Conservation (phyloP, 2,888 invertebrate species). For the Phortica okadai region DNA sequence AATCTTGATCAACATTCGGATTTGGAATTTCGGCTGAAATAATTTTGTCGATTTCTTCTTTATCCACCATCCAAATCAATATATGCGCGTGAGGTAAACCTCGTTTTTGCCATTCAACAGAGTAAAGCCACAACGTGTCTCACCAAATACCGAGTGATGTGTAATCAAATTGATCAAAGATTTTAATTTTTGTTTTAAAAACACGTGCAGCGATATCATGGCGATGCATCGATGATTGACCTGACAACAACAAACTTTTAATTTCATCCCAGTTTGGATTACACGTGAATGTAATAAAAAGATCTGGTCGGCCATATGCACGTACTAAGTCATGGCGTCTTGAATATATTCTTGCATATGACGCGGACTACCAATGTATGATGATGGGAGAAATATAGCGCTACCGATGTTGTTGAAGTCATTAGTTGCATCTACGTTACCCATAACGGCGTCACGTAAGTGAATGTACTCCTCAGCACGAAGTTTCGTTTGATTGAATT, state of each 20-base stretch:
- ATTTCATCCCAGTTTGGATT: slow-evolving; percentile 18
- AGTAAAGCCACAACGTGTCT: slow-evolving; percentile 28
- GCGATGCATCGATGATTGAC: slow-evolving; percentile 6
- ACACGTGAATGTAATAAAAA: slow-evolving; percentile 16
- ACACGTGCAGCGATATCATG: not conserved
- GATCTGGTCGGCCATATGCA: slow-evolving; percentile 16
- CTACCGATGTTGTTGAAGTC: too few relatives aligned
- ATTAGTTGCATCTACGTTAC: too few relatives aligned
- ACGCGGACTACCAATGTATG: not conserved
- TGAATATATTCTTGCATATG: not conserved
- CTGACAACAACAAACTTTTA: slow-evolving; percentile 6
- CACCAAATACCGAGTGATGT: slow-evolving; percentile 29
- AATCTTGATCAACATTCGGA: slow-evolving; percentile 27
- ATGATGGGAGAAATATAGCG: not conserved
- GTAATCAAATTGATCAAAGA: slow-evolving; percentile 26
- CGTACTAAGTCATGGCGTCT: not conserved
- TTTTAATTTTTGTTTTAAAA: slow-evolving; percentile 18
- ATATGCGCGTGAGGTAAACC: slow-evolving; percentile 31
- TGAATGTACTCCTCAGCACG: too few relatives aligned
- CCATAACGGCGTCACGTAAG: too few relatives aligned
- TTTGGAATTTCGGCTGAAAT: slow-evolving; percentile 37
- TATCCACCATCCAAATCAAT: slow-evolving; percentile 31
- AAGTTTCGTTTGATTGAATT: too few relatives aligned
- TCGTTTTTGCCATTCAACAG: slow-evolving; percentile 35
- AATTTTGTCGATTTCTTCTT: slow-evolving; percentile 34